Evolutionary conservation across 2,888 invertebrate species (phyloP), one percentile per base, ranked within the genome.

Genomic region (Andrena bucephala): DNA sequence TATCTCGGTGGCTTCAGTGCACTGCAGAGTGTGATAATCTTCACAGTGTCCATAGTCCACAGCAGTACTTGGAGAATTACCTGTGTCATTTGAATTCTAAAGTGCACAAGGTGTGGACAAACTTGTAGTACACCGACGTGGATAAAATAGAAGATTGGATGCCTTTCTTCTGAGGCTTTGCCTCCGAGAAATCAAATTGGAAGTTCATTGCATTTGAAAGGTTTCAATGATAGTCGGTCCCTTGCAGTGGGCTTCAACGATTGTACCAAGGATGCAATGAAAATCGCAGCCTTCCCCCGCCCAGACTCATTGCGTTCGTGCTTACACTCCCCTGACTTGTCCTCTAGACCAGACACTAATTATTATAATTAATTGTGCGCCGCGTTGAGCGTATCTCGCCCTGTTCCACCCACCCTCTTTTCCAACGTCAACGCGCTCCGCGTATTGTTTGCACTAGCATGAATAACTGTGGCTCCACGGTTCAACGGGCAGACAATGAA

Each of bases 331-430:
- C 36, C 67, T 24, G 66, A 31, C 74, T 69, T 79, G 79, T 74
- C 66, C 69, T 52, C 33, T 48, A 66, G 79, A 71, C 83, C 74
- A 69, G 89, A 73, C 81, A 78, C 85, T 89, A 89, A 89, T 89
- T 89, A 89, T 89, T 89, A 87, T 89, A 89, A 89, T 90, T 89
- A 89, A 89, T 88, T 86, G 84, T 83, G 83, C 84, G 79, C 65
- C 77, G 80, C 80, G 79, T 85, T 81, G 81, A 81, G 74, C 80
- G 75, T 84, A 85, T 81, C 88, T 80, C 80, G 66, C 54, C 78
- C 78, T 82, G 85, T 80, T 89, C 86, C 88, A 86, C 89, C 89
- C 87, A 89, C 84, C 81, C 77, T 74, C 81, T 75, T 73, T 42
- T 71, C 66, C 84, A 76, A 66, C 81, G 67, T 81, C 80, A 66